phyloP scores from a whole-genome alignment of 2,888 invertebrate genomes.

The Siphonodentalium dalli region DNA sequence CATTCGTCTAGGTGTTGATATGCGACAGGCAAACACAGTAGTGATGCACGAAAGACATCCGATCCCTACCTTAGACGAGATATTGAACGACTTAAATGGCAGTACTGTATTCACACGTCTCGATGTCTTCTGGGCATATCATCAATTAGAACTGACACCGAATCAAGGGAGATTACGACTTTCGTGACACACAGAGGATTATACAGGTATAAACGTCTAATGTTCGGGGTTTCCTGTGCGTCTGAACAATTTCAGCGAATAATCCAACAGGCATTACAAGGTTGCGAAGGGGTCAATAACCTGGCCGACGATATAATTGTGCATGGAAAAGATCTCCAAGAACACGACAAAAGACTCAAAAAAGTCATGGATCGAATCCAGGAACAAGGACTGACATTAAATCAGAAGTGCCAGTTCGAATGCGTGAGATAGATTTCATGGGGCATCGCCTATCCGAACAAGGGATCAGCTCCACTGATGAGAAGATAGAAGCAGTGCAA shows the following conservation, averaged over 20 bases:
- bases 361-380: conserved; percentile 21
- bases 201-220: conserved; percentile 15
- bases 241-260: conserved; percentile 2
- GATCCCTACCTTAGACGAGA: conserved; percentile 20
- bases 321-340: conserved; percentile 23
- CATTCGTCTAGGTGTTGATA: conserved; percentile 29
- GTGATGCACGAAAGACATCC: conserved; percentile 20
- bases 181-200: conserved; percentile 16
- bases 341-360: conserved; percentile 26
- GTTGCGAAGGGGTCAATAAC: conserved; percentile 22
- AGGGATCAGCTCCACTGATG: conserved; percentile 1
- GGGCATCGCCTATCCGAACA: conserved; percentile 8
- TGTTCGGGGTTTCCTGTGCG: conserved; percentile 12
- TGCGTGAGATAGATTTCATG: conserved; percentile 2
- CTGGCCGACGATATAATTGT: conserved; percentile 31
- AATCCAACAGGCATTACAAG: conserved; percentile 12
- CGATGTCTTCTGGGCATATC: conserved; percentile 7
- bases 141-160: conserved; percentile 12
- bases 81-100: conserved; percentile 1
- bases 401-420: conserved; percentile 33
- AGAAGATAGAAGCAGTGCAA: conserved; percentile 6
- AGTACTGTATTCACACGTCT: conserved; percentile 6
- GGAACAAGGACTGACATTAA: conserved; percentile 30
- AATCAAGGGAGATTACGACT: conserved; percentile 8
- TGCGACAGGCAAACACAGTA: conserved; percentile 28